Evolutionary conservation across 1,140 invertebrate genomes (phyloP).

Genomic region (Wiebesia pumilae): DNA sequence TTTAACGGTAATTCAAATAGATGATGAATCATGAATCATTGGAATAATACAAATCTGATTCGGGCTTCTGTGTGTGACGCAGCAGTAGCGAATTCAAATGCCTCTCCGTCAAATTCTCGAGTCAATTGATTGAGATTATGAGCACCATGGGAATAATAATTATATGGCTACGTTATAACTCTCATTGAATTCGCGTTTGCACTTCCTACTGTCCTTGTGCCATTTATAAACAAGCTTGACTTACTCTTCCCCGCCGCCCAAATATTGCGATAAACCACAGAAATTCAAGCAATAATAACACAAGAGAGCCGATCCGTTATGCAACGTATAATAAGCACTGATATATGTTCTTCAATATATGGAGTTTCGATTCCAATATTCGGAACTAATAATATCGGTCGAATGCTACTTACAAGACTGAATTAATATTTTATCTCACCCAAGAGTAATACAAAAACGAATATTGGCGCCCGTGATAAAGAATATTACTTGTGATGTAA

Average conservation of each 20-base stretch:
- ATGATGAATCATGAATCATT: neutral
- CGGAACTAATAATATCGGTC: constrained; percentile 22
- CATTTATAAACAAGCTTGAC: no score
- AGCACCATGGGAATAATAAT: constrained; percentile 62
- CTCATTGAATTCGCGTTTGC: neutral
- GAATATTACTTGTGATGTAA: neutral
- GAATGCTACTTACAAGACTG: neutral
- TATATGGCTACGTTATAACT: constrained; percentile 53
- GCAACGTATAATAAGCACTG: constrained; percentile 57
- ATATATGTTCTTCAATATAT: constrained; percentile 40
- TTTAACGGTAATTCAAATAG: neutral
- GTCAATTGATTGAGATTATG: constrained; percentile 56
- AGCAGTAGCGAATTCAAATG: constrained; percentile 1
- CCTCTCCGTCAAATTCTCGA: constrained; percentile 38
- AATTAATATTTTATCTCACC: constrained; percentile 26
- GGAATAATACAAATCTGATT: neutral
- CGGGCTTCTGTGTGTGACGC: neutral
- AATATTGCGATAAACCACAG: constrained; percentile 57
- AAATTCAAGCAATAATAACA: constrained; percentile 66
- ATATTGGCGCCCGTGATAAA: neutral
- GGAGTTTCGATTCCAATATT: constrained; percentile 23
- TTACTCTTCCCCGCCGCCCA: neutral
- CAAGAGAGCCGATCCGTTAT: constrained; percentile 64
- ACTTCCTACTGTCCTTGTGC: neutral
- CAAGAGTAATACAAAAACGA: neutral